Percentiles rank a stretch among this genome's conserved stretches.
Conservation (phyloP, 1,140 invertebrate species). For the Stenopsyche tienmushanensis region DNA sequence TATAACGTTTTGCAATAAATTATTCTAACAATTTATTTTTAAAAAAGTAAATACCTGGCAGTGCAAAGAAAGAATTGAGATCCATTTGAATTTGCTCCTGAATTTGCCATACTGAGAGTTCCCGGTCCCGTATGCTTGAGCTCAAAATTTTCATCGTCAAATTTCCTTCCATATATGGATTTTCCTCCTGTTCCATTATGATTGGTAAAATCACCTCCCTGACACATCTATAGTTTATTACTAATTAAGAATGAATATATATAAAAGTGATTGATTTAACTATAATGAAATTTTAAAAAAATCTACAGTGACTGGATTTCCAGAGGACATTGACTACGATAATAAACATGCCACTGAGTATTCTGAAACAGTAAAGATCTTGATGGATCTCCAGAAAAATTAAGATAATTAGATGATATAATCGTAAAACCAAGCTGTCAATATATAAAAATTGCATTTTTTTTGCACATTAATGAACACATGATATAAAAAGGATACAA, state of each 20-base stretch:
- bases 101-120: slow-evolving; percentile 91
- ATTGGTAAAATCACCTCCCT: slow-evolving; percentile 96
- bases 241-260: slow-evolving; percentile 39
- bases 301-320: too few relatives aligned
- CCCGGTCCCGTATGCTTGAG: slow-evolving; percentile 87
- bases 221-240: slow-evolving; percentile 78
- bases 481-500: slow-evolving; percentile 72
- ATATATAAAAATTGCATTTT: too few relatives aligned
- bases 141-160: slow-evolving; percentile 96
- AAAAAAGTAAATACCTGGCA: slow-evolving; percentile 56
- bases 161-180: slow-evolving; percentile 95
- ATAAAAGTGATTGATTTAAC: neutral
- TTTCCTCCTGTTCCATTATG: slow-evolving; percentile 97
- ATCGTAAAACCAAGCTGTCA: too few relatives aligned
- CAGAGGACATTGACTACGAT: too few relatives aligned
- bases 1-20: neutral
- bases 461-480: too few relatives aligned
- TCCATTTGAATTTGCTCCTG: slow-evolving; percentile 91
- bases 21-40: neutral
- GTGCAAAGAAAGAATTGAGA: slow-evolving; percentile 95
- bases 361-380: too few relatives aligned
- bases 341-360: too few relatives aligned
- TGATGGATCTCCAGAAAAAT: too few relatives aligned
- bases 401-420: too few relatives aligned
- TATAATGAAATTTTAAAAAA: too few relatives aligned